Percentiles rank a stretch among this genome's conserved stretches.
phyloP scores from a whole-genome alignment of 2,797 vertebrate species.

The Onychomys arenicola region DNA sequence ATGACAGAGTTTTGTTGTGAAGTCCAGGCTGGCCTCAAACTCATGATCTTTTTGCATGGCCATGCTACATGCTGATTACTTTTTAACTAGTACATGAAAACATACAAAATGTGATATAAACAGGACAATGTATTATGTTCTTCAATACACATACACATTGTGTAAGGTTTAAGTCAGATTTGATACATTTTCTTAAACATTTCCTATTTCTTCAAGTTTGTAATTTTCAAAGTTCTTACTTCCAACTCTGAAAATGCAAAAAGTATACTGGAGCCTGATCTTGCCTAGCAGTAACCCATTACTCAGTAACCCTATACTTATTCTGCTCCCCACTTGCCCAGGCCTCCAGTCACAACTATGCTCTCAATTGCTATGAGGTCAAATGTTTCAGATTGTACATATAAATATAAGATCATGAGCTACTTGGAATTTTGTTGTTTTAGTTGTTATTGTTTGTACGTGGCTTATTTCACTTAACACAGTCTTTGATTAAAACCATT shows the following conservation, averaged over 20 bases:
- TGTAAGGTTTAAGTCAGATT: neutral
- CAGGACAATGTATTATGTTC: neutral
- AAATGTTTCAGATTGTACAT: neutral
- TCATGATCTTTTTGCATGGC: neutral
- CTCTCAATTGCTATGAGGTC: neutral
- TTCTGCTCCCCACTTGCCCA: neutral
- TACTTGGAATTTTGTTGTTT: neutral
- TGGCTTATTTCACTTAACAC: neutral
- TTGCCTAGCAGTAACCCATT: neutral
- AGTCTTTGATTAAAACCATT: neutral
- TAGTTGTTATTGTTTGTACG: neutral
- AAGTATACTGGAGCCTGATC: neutral
- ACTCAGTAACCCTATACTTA: neutral
- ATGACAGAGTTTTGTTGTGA: no score
- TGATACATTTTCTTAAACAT: neutral
- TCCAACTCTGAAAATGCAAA: neutral
- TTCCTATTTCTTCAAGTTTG: neutral
- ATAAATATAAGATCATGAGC: neutral
- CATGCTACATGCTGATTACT: neutral
- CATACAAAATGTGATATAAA: neutral
- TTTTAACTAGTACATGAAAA: neutral
- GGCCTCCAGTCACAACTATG: neutral
- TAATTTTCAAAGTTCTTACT: neutral
- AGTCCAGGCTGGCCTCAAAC: neutral
- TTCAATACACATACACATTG: neutral